Percentiles rank a stretch among this genome's conserved stretches.
Evolutionary conservation across 2,797 vertebrate genomes (phyloP).

Genomic region (Rhinophrynus dorsalis): DNA sequence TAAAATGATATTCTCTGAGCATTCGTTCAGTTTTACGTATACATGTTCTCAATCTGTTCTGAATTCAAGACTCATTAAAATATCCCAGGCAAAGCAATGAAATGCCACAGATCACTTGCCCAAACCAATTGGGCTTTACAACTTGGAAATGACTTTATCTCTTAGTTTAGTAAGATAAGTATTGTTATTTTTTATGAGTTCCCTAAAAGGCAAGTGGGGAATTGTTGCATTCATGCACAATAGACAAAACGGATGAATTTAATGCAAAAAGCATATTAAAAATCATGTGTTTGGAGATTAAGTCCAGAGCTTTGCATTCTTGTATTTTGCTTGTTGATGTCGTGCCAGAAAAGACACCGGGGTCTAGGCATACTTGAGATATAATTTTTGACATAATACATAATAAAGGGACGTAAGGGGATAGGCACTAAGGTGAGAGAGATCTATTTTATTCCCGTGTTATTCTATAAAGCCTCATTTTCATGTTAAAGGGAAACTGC

Average conservation of each 20-base stretch:
- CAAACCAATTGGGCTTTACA: constrained; percentile 55
- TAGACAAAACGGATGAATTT: constrained; percentile 52
- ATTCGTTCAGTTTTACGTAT: too few relatives aligned
- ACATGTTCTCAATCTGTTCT: constrained; percentile 51
- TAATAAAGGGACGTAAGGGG: too few relatives aligned
- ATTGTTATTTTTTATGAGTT: constrained; percentile 37
- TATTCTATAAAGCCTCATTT: too few relatives aligned
- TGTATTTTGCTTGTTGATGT: constrained; percentile 31
- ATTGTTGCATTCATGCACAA: constrained; percentile 11
- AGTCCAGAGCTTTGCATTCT: constrained; percentile 25
- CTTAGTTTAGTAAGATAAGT: neutral
- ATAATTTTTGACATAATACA: too few relatives aligned
- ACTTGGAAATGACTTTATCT: neutral
- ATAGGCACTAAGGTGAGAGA: too few relatives aligned
- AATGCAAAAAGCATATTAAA: constrained; percentile 49
- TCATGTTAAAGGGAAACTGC: too few relatives aligned
- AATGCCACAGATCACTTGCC: constrained; percentile 32
- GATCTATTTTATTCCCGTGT: too few relatives aligned
- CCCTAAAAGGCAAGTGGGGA: constrained; percentile 47
- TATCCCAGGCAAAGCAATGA: constrained; percentile 49
- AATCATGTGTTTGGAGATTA: constrained; percentile 45
- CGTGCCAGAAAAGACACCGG: constrained; percentile 20
- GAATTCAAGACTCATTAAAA: constrained; percentile 53
- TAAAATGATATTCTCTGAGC: too few relatives aligned
- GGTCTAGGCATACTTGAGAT: neutral